These are phyloP conservation scores for Helleia helle DNA, from an alignment of 2,888 invertebrate genomes.

Conservation along the genomic window DNA sequence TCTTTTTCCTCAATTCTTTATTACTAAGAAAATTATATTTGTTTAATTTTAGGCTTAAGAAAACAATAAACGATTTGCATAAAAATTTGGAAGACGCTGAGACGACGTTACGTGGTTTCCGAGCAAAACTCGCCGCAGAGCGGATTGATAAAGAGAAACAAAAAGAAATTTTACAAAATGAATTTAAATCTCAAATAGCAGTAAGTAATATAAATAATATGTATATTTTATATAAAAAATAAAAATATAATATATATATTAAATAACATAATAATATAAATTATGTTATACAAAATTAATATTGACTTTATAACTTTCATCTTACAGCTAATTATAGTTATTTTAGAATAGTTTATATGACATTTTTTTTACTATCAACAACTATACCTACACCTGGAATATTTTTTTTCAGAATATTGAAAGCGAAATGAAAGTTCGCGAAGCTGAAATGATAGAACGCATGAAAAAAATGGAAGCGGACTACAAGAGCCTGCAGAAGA, in stretches of 20 bases:
- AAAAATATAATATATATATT: too few species aligned
- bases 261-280: too few species aligned
- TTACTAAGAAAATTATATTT: constrained; percentile 1
- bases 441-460: constrained; percentile 44
- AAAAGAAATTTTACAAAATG: constrained; percentile 50
- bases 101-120: constrained; percentile 48
- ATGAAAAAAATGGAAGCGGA: constrained; percentile 40
- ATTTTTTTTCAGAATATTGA: constrained; percentile 43
- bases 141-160: constrained; percentile 58
- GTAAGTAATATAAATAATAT: constrained; percentile 42
- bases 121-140: constrained; percentile 61
- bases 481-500: constrained; percentile 43
- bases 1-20: not conserved
- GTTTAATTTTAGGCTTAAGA: constrained; percentile 43
- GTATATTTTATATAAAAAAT: too few species aligned
- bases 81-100: constrained; percentile 63
- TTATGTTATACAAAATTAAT: too few species aligned
- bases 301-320: too few species aligned
- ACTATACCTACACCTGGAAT: too few species aligned
- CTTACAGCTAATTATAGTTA: too few species aligned
- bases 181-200: constrained; percentile 46
- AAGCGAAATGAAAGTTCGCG: constrained; percentile 46
- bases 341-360: too few species aligned
- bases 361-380: too few species aligned
- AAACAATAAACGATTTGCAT: constrained; percentile 53